Evolutionary conservation across 2,888 invertebrate species (phyloP).

Genomic region (Priocnemis perturbator): DNA sequence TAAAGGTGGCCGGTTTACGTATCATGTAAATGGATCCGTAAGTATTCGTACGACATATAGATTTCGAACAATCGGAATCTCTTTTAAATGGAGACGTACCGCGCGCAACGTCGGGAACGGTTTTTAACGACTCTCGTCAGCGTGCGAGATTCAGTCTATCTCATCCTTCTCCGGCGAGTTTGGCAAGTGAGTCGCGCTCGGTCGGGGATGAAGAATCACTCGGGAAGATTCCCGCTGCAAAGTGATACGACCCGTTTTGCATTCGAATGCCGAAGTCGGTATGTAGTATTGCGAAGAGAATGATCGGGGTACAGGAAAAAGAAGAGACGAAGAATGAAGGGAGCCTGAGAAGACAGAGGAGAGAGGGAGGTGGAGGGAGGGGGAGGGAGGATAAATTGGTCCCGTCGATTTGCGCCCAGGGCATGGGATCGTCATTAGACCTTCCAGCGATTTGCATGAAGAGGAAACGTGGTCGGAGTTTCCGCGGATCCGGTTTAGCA

Average conservation of each 20-base stretch:
- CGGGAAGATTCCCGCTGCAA: slow-evolving; percentile 46
- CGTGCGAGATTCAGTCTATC: not conserved
- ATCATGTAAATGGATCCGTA: no score
- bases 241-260: slow-evolving; percentile 66
- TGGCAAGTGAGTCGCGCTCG: slow-evolving; percentile 31
- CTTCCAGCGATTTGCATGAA: slow-evolving; percentile 63
- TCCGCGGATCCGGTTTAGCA: slow-evolving; percentile 62
- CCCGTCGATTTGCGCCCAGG: slow-evolving; percentile 60
- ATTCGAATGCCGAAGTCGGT: slow-evolving; percentile 57
- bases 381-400: slow-evolving; percentile 55
- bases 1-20: not conserved
- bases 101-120: not conserved
- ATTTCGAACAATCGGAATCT: not conserved
- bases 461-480: slow-evolving; percentile 61
- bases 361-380: slow-evolving; percentile 11
- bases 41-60: no score
- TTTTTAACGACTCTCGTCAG: not conserved
- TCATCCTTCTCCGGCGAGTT: not conserved
- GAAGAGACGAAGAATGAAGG: slow-evolving; percentile 17
- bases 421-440: slow-evolving; percentile 68
- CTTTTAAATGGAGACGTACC: not conserved
- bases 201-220: slow-evolving; percentile 25
- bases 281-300: slow-evolving; percentile 49
- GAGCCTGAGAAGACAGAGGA: slow-evolving; percentile 2
- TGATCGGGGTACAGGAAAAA: slow-evolving; percentile 26